Percentiles rank a stretch among this genome's conserved stretches.
Conservation (phyloP, 2,113 vertebrate species). For the Myrmecophaga tridactyla region DNA sequence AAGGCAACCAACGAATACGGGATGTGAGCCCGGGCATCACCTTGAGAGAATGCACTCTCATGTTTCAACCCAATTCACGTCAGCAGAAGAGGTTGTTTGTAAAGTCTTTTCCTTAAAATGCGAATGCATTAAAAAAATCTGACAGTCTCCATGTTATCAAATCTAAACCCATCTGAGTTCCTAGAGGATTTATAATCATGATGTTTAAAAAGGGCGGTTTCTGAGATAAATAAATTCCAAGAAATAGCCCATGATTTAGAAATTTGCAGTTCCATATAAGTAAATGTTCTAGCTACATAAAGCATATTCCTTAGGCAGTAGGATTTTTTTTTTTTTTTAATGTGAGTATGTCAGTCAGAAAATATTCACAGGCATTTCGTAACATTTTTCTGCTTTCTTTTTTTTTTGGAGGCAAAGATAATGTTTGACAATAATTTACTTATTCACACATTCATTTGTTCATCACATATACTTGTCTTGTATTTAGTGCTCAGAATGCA, state of each 20-base stretch:
- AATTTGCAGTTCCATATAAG: background rate
- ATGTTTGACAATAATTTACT: background rate
- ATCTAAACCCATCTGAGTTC: background rate
- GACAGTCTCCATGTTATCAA: background rate
- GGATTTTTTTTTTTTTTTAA: background rate
- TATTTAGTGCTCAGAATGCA: background rate
- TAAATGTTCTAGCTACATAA: constrained; percentile 5
- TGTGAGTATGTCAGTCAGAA: background rate
- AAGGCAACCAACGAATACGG: background rate
- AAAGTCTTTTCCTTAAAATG: background rate
- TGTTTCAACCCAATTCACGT: background rate
- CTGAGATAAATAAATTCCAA: background rate
- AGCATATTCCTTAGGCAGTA: background rate
- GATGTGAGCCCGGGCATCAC: background rate
- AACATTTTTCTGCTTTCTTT: constrained; percentile 3
- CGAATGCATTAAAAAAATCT: background rate
- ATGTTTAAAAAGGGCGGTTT: background rate
- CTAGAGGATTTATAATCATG: background rate
- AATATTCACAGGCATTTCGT: background rate
- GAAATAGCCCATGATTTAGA: background rate
- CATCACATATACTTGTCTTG: background rate
- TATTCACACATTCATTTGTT: background rate
- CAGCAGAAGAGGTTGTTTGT: background rate
- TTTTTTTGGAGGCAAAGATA: background rate
- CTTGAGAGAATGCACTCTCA: background rate